phyloP scores from a whole-genome alignment of 1,140 invertebrate species.

The Pseudoatta argentina region DNA sequence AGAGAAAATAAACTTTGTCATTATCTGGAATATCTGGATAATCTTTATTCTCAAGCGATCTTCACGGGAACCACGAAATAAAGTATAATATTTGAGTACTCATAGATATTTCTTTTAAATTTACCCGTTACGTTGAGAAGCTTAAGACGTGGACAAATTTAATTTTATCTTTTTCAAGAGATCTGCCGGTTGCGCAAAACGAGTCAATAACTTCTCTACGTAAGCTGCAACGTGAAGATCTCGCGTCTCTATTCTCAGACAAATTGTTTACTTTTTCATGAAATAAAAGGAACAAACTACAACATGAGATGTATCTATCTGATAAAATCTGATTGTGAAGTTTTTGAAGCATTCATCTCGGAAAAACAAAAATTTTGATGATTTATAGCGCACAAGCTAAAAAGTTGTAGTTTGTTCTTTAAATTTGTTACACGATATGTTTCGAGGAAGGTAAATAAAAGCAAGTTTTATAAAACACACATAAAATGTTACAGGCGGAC shows the following conservation, averaged over 20 bases:
- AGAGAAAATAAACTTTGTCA: conserved; percentile 16
- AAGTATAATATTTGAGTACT: conserved; percentile 13
- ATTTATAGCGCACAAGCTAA: not conserved
- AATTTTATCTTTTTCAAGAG: conserved; percentile 52
- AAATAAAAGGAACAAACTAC: conserved; percentile 25
- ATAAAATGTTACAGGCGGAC: not conserved
- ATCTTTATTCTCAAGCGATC: not conserved
- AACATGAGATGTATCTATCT: conserved; percentile 29
- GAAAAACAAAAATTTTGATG: conserved; percentile 42
- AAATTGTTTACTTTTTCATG: conserved; percentile 25
- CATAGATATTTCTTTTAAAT: conserved; percentile 40
- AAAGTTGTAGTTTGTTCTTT: conserved; percentile 41
- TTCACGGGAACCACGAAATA: not conserved
- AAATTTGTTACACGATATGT: conserved; percentile 48
- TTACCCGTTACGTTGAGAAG: conserved; percentile 42
- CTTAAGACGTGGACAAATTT: conserved; percentile 22
- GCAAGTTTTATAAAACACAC: not conserved
- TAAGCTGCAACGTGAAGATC: conserved; percentile 39
- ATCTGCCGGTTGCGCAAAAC: conserved; percentile 25
- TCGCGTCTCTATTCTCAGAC: conserved; percentile 13
- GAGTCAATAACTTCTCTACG: conserved; percentile 49
- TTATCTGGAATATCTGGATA: conserved; percentile 48
- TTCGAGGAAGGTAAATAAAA: conserved; percentile 18
- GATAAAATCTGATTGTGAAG: conserved; percentile 32
- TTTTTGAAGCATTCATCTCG: conserved; percentile 34